Evolutionary conservation across 2,797 vertebrate genomes (phyloP).

Genomic region (Lacerta viridis): DNA sequence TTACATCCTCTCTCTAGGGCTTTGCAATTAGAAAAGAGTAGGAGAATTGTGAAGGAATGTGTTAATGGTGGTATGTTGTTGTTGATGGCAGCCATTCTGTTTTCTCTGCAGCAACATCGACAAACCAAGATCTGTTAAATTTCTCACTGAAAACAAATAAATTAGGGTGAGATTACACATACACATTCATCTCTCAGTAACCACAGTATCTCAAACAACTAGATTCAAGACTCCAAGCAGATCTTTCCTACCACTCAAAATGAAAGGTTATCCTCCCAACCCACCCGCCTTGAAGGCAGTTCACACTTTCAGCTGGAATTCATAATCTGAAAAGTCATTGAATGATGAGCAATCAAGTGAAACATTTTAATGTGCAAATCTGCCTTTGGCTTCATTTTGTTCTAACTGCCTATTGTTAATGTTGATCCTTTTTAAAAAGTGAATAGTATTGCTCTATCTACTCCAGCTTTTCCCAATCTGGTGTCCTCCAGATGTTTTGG

Average conservation of each 20-base stretch:
- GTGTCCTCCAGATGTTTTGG: no score
- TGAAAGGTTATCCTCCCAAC: background rate
- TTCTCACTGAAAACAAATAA: constrained; percentile 22
- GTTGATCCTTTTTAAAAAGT: no score
- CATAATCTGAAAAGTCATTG: background rate
- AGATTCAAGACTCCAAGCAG: background rate
- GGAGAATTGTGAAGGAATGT: constrained; percentile 13
- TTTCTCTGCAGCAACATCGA: constrained; percentile 9
- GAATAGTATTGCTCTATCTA: no score
- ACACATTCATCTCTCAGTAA: background rate
- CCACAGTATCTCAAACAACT: background rate
- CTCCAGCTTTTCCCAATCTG: no score
- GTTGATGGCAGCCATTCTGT: constrained; percentile 4
- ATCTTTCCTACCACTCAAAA: background rate
- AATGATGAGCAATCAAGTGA: background rate
- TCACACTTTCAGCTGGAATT: background rate
- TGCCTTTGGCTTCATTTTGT: background rate
- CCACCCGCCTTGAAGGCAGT: background rate
- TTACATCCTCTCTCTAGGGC: background rate
- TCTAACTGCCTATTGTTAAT: background rate
- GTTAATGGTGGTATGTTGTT: background rate
- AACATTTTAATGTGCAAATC: background rate
- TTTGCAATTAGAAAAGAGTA: constrained; percentile 15
- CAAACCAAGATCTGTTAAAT: constrained; percentile 18
- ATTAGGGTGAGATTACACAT: background rate